These are phyloP conservation scores for Morphnarchus princeps DNA, from an alignment of 2,113 vertebrate genomes.

Conservation along the genomic window DNA sequence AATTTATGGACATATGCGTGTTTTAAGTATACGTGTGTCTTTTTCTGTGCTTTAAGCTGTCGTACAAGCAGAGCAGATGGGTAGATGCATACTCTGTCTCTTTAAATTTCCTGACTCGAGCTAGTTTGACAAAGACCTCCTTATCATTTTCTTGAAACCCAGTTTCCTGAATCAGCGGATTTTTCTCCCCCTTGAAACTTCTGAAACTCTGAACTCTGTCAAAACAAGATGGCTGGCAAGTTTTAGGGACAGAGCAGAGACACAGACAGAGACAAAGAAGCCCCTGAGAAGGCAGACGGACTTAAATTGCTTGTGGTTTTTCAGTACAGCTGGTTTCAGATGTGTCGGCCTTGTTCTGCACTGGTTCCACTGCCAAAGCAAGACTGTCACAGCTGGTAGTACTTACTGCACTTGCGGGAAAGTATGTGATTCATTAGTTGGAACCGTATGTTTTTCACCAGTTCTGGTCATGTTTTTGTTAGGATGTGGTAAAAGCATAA, in stretches of 20 bases:
- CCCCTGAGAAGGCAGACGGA: conserved; percentile 91
- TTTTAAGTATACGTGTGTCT: background rate
- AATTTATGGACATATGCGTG: rapidly evolving
- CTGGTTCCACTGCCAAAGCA: conserved; percentile 84
- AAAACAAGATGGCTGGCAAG: conserved; percentile 90
- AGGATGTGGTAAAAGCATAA: conserved; percentile 99
- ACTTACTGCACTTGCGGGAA: conserved; percentile 97
- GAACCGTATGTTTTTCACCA: conserved; percentile 96
- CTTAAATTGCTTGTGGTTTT: conserved; percentile 89
- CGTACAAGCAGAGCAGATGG: background rate
- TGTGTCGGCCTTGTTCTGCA: conserved; percentile 81
- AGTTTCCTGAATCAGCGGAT: conserved; percentile 83
- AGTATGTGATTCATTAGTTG: conserved; percentile 99
- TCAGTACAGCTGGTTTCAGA: conserved; percentile 93
- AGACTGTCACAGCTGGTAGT: conserved; percentile 97
- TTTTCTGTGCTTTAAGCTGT: background rate
- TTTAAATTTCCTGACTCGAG: conserved; percentile 43
- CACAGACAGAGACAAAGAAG: conserved; percentile 85
- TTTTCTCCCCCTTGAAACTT: conserved; percentile 74
- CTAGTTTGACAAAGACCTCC: conserved; percentile 61
- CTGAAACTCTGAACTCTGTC: conserved; percentile 87
- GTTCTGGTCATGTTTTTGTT: conserved; percentile 98
- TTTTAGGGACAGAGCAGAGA: conserved; percentile 81
- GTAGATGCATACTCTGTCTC: conserved; percentile 12
- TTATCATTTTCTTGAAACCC: conserved; percentile 62